phyloP scores from a whole-genome alignment of 2,797 vertebrate genomes.

The Poeciliopsis infans region DNA sequence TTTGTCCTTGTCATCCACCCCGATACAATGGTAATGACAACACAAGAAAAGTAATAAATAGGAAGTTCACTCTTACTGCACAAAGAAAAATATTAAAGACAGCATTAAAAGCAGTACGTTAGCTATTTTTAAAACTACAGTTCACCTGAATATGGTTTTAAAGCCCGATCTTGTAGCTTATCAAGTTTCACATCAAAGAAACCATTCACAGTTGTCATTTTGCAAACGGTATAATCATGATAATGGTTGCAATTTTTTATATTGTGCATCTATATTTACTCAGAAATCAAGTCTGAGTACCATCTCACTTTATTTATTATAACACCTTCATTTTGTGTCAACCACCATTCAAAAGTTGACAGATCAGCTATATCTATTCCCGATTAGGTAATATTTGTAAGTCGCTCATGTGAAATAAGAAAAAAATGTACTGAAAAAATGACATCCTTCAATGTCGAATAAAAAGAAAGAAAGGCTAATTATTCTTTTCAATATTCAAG shows the following conservation, averaged over 20 bases:
- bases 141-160: neutral
- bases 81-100: neutral
- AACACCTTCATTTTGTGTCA: neutral
- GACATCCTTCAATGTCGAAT: neutral
- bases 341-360: neutral
- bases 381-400: neutral
- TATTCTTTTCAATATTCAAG: neutral
- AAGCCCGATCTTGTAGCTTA: neutral
- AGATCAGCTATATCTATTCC: neutral
- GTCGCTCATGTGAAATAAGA: neutral
- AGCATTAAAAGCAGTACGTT: neutral
- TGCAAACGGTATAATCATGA: neutral
- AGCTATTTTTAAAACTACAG: neutral
- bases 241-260: neutral
- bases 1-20: neutral
- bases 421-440: neutral
- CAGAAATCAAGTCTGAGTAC: neutral
- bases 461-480: neutral
- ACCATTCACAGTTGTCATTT: neutral
- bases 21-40: neutral
- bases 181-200: neutral
- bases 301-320: neutral
- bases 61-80: neutral
- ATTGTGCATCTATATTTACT: neutral
- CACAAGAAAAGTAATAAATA: neutral